Evolutionary conservation across 2,888 invertebrate species (phyloP), one percentile per base, ranked within the genome.

Genomic region (Strigamia transsilvanica): DNA sequence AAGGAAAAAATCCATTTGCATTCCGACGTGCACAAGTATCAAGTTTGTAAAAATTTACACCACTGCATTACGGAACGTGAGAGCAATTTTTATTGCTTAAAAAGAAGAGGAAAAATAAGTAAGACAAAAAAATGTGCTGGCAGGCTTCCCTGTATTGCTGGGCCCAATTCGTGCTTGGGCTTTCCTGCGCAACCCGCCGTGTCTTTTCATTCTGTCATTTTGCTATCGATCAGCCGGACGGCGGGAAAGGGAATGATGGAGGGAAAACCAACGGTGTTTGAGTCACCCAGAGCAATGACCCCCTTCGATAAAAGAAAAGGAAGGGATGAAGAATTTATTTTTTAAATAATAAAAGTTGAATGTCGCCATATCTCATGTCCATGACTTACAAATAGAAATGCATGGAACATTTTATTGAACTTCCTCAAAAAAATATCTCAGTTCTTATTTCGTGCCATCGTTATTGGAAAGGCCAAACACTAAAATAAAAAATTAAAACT

Each of bases 141-240:
- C 73, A 56, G 73, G 73, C 73, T 73, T 73, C 73, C 23, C 73
- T 73, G 73, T 32, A 73, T 27, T 0, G 73, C 73, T n/a, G 73
- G 73, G 73, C 32, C 73, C 73, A 73, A 73, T 73, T 15, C 73
- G 73, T 73, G 27, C 27, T 73, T 73, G 73, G 73, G 73, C 73
- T 73, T 73, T 32, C 32, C 73, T 73, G 73, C 73, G 73, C 73
- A 73, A 73, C 73, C 32, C 73, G 73, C 73, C 73, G 73, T 73
- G 32, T 27, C 73, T 73, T 73, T 73, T 73, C 73, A 73, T 73
- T 73, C 73, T 73, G 73, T 73, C 73, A 73, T 73, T 73, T 73
- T 73, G 13, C 73, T 73, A 73, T 73, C 73, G 73, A 73, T 73
- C 73, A 73, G 73, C 73, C 73, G 73, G 73, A 73, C 73, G 73